Base-by-base conservation (phyloP, 2,113 vertebrate species). In the Dendropsophus ebraccatus region DNA sequence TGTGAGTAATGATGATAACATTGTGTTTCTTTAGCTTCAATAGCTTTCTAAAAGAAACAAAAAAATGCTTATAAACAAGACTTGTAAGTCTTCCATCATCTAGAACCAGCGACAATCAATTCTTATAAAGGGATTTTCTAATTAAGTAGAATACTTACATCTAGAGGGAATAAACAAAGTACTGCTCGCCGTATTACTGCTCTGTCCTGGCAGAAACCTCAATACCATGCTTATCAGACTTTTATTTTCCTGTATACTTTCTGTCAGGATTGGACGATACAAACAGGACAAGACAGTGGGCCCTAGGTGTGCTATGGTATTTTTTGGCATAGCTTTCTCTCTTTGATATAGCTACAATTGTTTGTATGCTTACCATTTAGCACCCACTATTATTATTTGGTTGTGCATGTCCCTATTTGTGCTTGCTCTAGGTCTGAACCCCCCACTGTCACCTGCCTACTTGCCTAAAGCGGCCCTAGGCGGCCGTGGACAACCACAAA, bases 131-230 rank as follows among this genome's bases (percentile, higher is more conserved):
- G 90, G 87, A 52, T 88, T 90, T 90, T 91, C 91, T 89, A 89
- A 91, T 93, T 91, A 88, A 81, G 87, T 75, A 25, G 41, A 75
- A 75, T 49, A 50, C 45, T 28, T 50, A 75, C 80, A 90, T 93
- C 91, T 90, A 90, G 89, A 85, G 89, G 89, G 88, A 91, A 91
- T 91, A 92, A 92, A 91, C 94, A 92, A 95, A 92, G 91, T 92
- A 93, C 89, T 84, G 83, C 90, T 90, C 89, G 87, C 90, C 92
- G 91, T 91, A 90, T 83, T 83, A 87, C 70, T 78, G 8, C 14
- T 56, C 9, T 78, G 30, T 30, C 50, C 45, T 50, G 25, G 73
- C 21, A 37, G 1, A 23, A 45, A 45, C 45, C 47, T 30, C n/a
- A 75, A 75, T 75, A 49, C 25, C 13, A 16, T 45, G 13, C 50